phyloP scores from a whole-genome alignment of 2,113 vertebrate genomes.

The Otis tarda region DNA sequence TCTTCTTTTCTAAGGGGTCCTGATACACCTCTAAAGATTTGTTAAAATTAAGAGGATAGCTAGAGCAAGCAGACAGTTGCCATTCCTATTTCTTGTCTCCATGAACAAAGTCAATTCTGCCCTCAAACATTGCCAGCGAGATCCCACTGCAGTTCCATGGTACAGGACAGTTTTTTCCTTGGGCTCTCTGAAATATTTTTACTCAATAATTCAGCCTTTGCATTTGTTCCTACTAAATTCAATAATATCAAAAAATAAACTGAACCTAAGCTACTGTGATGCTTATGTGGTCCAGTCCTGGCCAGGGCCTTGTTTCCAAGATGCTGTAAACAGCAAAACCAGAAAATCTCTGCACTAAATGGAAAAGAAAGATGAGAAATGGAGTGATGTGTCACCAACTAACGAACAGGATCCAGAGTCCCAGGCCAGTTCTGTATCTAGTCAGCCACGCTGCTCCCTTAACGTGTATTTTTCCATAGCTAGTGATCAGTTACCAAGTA shows the following conservation, averaged over 20 bases:
- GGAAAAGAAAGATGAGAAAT: neutral
- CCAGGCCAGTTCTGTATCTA: neutral
- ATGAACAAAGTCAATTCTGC: neutral
- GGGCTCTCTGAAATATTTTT: neutral
- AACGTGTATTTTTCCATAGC: neutral
- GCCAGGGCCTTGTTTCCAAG: neutral
- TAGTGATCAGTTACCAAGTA: neutral
- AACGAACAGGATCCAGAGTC: neutral
- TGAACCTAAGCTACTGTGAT: neutral
- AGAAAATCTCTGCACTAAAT: neutral
- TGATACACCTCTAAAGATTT: neutral
- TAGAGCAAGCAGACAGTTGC: neutral
- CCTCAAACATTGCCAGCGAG: neutral
- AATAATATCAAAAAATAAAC: neutral
- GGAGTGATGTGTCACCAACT: neutral
- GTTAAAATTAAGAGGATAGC: neutral
- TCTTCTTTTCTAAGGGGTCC: neutral
- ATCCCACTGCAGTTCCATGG: neutral
- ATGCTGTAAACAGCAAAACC: neutral
- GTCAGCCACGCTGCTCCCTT: neutral
- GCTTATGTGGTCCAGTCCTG: neutral
- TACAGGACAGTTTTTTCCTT: neutral
- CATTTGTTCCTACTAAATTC: neutral
- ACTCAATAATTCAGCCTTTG: neutral
- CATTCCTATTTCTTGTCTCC: neutral